Percentiles rank a stretch among this genome's conserved stretches.
Evolutionary conservation across 2,113 vertebrate genomes (phyloP).

Genomic region (Acinonyx jubatus): DNA sequence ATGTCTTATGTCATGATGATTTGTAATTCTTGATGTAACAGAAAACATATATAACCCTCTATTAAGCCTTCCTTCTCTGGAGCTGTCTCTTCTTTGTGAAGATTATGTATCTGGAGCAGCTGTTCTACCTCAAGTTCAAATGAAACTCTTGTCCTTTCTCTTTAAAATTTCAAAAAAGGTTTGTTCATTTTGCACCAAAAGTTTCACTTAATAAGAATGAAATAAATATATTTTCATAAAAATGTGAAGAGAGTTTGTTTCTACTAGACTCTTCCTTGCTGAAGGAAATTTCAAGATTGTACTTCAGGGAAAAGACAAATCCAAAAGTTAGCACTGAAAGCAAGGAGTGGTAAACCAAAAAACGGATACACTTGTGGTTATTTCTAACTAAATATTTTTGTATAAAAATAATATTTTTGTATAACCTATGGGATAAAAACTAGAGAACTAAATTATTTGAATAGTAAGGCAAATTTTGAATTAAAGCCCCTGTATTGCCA

Average conservation of each 20-base stretch:
- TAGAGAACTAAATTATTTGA: not conserved
- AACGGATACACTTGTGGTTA: not conserved
- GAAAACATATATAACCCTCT: not conserved
- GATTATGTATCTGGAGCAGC: not conserved
- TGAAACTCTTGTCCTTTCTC: not conserved
- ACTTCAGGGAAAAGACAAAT: not conserved
- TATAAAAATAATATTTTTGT: not conserved
- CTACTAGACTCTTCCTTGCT: not conserved
- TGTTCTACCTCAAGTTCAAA: not conserved
- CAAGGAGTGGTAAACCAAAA: not conserved
- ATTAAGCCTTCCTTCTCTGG: not conserved
- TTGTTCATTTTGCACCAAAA: not conserved
- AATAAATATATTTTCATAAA: not conserved
- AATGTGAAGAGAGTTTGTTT: not conserved
- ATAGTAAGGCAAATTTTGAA: not conserved
- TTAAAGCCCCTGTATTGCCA: not conserved
- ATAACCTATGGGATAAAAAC: not conserved
- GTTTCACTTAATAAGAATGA: not conserved
- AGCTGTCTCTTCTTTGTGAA: not conserved
- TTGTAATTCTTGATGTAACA: not conserved
- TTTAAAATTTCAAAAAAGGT: not conserved
- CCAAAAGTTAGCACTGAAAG: not conserved
- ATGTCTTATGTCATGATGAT: not conserved
- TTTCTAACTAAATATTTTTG: not conserved
- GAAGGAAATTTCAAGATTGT: not conserved